These are phyloP conservation scores for Clarias batrachus DNA, from an alignment of 2,113 vertebrate genomes.

Conservation along the genomic window DNA sequence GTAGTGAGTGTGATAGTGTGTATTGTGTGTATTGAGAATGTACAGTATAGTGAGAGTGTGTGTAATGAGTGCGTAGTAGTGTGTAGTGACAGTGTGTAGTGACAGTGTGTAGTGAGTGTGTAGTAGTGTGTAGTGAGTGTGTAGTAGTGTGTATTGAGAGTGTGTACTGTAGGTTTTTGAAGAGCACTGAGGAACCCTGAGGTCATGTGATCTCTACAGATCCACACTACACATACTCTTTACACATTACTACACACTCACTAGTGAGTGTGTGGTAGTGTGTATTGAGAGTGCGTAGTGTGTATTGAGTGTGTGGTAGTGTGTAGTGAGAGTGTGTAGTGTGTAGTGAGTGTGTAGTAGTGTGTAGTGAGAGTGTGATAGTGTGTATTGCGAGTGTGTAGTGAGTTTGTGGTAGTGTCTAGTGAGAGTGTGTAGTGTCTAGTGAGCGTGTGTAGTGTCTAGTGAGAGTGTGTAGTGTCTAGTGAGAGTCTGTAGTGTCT, in stretches of 20 bases:
- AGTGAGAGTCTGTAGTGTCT: background rate
- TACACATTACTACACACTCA: no score
- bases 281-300: background rate
- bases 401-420: no score
- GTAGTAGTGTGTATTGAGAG: background rate
- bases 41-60: no score
- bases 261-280: no score
- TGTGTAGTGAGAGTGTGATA: background rate
- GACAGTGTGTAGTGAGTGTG: background rate
- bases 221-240: no score
- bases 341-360: background rate
- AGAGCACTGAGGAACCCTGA: no score
- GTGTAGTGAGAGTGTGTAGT: background rate
- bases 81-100: no score
- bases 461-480: background rate
- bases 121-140: background rate
- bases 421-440: no score
- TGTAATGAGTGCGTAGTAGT: background rate
- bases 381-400: no score
- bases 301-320: background rate
- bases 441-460: background rate
- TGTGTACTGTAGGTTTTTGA: background rate
- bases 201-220: background rate
- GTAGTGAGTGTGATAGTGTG: no score
- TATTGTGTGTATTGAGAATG: no score